Evolutionary conservation across 2,888 invertebrate species (phyloP).

Genomic region (Ischnura elegans): DNA sequence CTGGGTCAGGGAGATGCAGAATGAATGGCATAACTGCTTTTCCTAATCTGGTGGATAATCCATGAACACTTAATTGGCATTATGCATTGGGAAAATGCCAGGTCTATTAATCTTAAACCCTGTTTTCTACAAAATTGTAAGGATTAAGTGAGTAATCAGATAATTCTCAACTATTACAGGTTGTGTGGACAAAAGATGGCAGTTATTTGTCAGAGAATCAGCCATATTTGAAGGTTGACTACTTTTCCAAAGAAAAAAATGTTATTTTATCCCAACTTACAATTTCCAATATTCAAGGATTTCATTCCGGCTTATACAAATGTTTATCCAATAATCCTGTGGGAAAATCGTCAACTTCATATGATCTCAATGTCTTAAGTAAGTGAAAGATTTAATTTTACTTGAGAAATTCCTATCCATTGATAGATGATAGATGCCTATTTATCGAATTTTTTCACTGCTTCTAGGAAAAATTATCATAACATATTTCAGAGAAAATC

Average conservation of each 20-base stretch:
- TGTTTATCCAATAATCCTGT: conserved; percentile 47
- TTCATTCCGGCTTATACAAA: conserved; percentile 45
- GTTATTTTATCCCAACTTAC: not conserved
- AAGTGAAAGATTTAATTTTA: conserved; percentile 34
- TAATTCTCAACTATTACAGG: not conserved
- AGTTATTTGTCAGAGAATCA: conserved; percentile 42
- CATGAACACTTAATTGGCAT: too few species aligned
- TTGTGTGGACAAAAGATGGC: conserved; percentile 47
- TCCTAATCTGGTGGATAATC: too few species aligned
- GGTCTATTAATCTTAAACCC: not conserved
- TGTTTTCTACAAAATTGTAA: not conserved
- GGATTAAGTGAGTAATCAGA: not conserved
- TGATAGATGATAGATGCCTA: too few species aligned
- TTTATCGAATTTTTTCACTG: too few species aligned
- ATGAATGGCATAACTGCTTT: too few species aligned
- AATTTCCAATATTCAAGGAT: not conserved
- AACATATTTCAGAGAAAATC: too few species aligned
- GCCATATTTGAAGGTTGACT: conserved; percentile 15
- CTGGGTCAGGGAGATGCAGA: too few species aligned
- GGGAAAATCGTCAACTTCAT: conserved; percentile 5
- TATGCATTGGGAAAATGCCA: too few species aligned
- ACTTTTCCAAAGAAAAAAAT: not conserved
- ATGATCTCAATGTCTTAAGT: conserved; percentile 44
- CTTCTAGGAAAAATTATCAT: too few species aligned
- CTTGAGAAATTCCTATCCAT: conserved; percentile 46